phyloP scores from a whole-genome alignment of 53 echinoderm and acorn worm species.

The Paracentrotus lividus region DNA sequence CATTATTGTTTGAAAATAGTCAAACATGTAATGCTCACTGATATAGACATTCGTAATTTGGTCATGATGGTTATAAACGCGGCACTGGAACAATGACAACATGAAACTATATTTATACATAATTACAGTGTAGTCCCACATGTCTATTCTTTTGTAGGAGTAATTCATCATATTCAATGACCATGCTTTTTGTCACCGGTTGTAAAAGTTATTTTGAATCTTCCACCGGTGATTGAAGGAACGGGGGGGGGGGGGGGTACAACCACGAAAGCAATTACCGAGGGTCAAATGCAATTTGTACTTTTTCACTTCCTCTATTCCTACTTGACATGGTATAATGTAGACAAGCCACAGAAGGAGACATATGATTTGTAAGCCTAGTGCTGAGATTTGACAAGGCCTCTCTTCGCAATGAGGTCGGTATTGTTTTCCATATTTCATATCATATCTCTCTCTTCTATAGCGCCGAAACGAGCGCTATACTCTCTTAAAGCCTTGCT shows the following conservation, averaged over 20 bases:
- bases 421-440: constrained; percentile 69
- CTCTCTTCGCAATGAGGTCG: neutral
- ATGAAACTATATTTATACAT: neutral
- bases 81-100: no score
- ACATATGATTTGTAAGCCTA: constrained; percentile 49
- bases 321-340: neutral
- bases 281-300: constrained; percentile 63
- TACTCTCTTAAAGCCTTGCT: constrained; percentile 18
- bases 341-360: constrained; percentile 15
- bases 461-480: neutral
- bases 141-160: neutral
- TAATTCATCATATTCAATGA: constrained; percentile 26
- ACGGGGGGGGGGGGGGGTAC: neutral
- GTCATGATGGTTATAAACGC: no score
- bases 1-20: no score
- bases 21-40: no score
- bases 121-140: neutral
- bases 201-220: constrained; percentile 12
- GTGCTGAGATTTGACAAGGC: constrained; percentile 21
- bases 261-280: constrained; percentile 40
- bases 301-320: constrained; percentile 33
- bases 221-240: neutral
- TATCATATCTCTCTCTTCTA: constrained; percentile 29
- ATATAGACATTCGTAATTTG: no score
- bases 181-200: constrained; percentile 21